Conservation (phyloP, 2,888 invertebrate genomes). For the Xestobium rufovillosum region DNA sequence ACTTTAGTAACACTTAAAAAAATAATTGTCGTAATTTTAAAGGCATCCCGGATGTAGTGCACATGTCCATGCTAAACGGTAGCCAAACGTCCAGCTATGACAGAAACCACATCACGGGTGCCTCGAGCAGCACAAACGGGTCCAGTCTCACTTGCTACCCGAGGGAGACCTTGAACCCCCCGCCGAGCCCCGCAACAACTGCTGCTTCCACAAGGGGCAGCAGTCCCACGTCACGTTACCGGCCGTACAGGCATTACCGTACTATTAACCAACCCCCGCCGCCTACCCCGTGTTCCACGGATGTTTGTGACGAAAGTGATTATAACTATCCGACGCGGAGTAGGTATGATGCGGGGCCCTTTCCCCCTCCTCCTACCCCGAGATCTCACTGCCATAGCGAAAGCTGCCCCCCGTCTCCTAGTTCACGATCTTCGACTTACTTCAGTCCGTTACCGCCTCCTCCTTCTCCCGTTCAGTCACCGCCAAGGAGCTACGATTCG, state of each 20-base stretch:
- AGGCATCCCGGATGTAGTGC: slow-evolving; percentile 46
- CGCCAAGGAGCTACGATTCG: slow-evolving; percentile 45
- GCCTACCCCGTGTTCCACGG: slow-evolving; percentile 91
- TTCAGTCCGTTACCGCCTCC: slow-evolving; percentile 78
- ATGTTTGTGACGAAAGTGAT: slow-evolving; percentile 86
- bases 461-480: slow-evolving; percentile 69
- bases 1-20: no score
- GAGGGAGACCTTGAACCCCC: slow-evolving; percentile 82
- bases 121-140: slow-evolving; percentile 61
- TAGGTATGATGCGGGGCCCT: slow-evolving; percentile 59
- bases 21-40: neutral
- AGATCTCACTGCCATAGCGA: slow-evolving; percentile 68
- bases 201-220: slow-evolving; percentile 50
- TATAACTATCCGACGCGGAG: slow-evolving; percentile 58
- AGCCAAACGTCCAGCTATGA: slow-evolving; percentile 60
- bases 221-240: slow-evolving; percentile 55
- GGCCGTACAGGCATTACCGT: slow-evolving; percentile 62
- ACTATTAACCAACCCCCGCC: slow-evolving; percentile 81
- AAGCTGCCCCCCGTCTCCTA: slow-evolving; percentile 60
- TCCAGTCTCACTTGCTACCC: slow-evolving; percentile 57
- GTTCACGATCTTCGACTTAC: slow-evolving; percentile 70
- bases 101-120: slow-evolving; percentile 56
- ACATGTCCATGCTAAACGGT: slow-evolving; percentile 59
- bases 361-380: slow-evolving; percentile 70
- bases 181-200: slow-evolving; percentile 81